Conservation (phyloP, 2,113 vertebrate species). For the Rissa tridactyla region DNA sequence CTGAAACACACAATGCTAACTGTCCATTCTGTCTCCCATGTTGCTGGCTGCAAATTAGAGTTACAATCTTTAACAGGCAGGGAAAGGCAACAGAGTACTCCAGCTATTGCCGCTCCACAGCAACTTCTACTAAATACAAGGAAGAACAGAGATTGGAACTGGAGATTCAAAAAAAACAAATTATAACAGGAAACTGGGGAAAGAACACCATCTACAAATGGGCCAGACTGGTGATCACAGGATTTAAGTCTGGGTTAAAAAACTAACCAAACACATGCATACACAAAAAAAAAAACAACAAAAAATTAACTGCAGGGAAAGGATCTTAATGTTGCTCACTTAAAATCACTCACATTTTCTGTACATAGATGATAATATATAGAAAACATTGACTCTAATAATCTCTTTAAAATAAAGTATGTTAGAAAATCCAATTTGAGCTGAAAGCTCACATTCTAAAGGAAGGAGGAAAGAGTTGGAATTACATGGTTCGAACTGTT, state of each 20-base stretch:
- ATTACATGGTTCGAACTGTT: neutral
- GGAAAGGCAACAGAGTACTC: neutral
- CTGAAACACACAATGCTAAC: accelerated
- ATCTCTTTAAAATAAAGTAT: neutral
- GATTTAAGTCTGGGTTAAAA: neutral
- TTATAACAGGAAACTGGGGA: neutral
- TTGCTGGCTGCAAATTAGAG: neutral
- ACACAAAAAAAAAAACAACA: neutral
- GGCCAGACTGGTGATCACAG: neutral
- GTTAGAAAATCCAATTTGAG: neutral
- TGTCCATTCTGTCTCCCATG: neutral
- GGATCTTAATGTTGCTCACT: neutral
- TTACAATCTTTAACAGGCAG: neutral
- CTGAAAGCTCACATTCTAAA: neutral
- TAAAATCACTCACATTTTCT: neutral
- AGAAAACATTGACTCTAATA: neutral
- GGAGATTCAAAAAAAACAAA: neutral
- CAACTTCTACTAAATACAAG: neutral
- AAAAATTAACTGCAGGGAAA: neutral
- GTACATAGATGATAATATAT: neutral
- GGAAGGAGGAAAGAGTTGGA: neutral
- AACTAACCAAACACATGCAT: neutral
- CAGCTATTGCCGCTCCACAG: neutral
- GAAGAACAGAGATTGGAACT: neutral
- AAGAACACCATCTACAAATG: neutral